These are phyloP conservation scores for Rhineura floridana DNA, from an alignment of 2,113 vertebrate species.

Conservation along the genomic window DNA sequence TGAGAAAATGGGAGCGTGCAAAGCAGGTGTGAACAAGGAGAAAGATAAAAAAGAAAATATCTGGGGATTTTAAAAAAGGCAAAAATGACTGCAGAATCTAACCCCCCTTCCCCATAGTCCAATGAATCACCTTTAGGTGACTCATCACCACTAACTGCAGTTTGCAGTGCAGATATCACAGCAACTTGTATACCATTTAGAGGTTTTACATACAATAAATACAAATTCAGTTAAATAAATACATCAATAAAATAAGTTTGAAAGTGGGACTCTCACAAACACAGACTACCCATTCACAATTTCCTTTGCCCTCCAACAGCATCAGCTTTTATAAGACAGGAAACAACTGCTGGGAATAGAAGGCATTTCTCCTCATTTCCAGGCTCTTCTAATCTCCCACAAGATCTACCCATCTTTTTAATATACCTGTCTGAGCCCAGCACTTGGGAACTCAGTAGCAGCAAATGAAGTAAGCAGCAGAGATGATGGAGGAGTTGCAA, in stretches of 20 bases:
- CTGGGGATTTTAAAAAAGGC: constrained; percentile 17
- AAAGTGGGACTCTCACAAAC: background rate
- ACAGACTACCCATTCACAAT: background rate
- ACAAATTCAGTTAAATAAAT: too few species aligned
- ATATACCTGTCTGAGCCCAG: background rate
- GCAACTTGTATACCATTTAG: background rate
- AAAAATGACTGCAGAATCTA: background rate
- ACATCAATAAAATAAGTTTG: background rate
- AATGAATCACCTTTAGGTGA: background rate
- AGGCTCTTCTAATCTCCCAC: background rate
- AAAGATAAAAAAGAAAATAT: constrained; percentile 34
- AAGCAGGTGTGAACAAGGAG: background rate
- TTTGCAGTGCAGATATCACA: background rate
- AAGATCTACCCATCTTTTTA: background rate
- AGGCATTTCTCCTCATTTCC: background rate
- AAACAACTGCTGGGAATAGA: background rate
- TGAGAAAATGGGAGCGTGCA: constrained; percentile 20
- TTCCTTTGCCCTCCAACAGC: background rate
- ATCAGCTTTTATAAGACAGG: background rate
- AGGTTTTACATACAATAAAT: too few species aligned
- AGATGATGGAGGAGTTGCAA: background rate
- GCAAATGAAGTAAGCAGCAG: background rate
- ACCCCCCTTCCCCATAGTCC: too few species aligned
- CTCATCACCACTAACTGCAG: background rate
- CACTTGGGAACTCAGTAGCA: background rate